Evolutionary conservation across 2,113 vertebrate genomes (phyloP), one percentile per base, ranked within the genome.

Genomic region (Uria aalge): DNA sequence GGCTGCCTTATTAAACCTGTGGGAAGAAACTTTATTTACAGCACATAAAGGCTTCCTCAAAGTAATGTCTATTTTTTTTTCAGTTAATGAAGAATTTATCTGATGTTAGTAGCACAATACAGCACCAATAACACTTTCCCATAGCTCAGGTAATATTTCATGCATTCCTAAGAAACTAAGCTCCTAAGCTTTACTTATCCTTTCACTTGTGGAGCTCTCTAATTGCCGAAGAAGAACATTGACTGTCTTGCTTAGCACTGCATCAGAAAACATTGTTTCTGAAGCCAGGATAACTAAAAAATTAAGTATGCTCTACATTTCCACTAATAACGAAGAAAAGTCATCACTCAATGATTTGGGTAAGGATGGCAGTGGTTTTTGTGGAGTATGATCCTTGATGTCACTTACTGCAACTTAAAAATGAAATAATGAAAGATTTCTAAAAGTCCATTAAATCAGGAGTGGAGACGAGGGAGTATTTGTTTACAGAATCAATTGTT

Each of bases 401-500:
- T 73, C 43, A 41, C 22, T 90, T 63, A 63, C 3, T 94, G 60
- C 77, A 81, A 72, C 52, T 86, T 78, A 78, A 82, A 88, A 81
- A 41, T 40, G 6, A 94, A 91, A 85, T 66, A 48, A 53, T 52
- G 43, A 57, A 87, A 83, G 38, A 83, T 90, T 80, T 90, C 69
- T 63, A 8, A 67, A 93, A 92, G 63, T 76, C 50, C 38, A 63
- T 71, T 71, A 56, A 63, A 66, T 77, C 0, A 2, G 47, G 40
- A 88, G 38, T 30, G 45, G 41, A 81, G 26, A 77, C 26, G 41
- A 91, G 32, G 89, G 84, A 87, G 77, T 94, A 89, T 92, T 91
- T 97, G 67, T 94, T 97, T 96, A 93, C 55, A 77, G 88, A 85
- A 90, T 95, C 84, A 83, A 55, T 94, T 95, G 84, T 6, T 80